A percentile compares a stretch with the other conserved stretches of the same genome.
Conservation (phyloP, 2,888 invertebrate genomes). For the Temnothorax ravouxi region DNA sequence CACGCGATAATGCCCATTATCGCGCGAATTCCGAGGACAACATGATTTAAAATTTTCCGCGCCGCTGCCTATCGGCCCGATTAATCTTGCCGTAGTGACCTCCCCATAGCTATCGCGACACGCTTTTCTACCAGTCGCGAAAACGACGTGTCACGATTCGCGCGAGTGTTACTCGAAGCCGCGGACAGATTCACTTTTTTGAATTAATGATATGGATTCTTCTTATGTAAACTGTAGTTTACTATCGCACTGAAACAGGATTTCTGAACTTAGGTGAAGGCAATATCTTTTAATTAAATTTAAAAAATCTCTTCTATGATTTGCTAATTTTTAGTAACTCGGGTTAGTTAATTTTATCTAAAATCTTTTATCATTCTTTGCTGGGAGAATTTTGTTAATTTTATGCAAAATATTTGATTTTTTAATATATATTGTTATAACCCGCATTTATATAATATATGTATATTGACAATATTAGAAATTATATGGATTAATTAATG, state of each 20-base stretch:
- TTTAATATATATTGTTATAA: not conserved
- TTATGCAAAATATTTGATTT: not conserved
- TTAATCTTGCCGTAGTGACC: slow-evolving; percentile 71
- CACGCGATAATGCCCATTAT: slow-evolving; percentile 63
- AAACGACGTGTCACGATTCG: slow-evolving; percentile 49
- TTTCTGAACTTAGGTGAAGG: not conserved
- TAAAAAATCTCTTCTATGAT: not conserved
- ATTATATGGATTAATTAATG: not conserved
- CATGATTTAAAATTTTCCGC: slow-evolving; percentile 74
- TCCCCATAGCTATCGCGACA: slow-evolving; percentile 46
- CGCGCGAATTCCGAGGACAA: slow-evolving; percentile 73
- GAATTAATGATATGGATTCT: not conserved
- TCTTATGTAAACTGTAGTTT: not conserved
- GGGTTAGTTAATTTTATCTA: not conserved
- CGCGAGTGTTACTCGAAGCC: not conserved
- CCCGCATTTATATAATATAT: not conserved
- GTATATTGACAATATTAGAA: not conserved
- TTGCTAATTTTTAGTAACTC: not conserved
- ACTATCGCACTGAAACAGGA: not conserved
- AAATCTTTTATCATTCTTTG: not conserved
- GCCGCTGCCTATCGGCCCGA: slow-evolving; percentile 68
- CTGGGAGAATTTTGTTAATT: not conserved
- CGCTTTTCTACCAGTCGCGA: slow-evolving; percentile 37
- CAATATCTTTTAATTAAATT: not conserved
- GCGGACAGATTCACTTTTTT: not conserved